Evolutionary conservation across 1,140 invertebrate genomes (phyloP), one percentile per base, ranked within the genome.

Genomic region (Hesperophylax magnus): DNA sequence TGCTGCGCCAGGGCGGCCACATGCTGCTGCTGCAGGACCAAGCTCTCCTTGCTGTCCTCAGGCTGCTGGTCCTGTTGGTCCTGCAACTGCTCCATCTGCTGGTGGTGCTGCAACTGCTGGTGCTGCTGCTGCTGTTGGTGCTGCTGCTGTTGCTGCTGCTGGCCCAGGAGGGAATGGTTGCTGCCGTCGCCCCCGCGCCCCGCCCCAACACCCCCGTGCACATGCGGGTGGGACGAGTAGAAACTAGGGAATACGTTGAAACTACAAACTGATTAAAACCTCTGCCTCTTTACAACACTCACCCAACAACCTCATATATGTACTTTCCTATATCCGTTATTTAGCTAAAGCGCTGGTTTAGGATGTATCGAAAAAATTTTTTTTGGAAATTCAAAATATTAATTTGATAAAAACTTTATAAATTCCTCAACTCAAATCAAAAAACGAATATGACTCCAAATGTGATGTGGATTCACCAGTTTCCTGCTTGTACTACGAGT

Each of bases 221-320:
- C 84, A 78, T 90, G 89, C 60, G 87, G 86, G 84, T 88, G 88
- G 74, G 87, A 85, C 79, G 89, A 86, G 86, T 91, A 91, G 84
- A 90, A 91, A 85, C 89, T 90, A 75, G 82, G 82, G 72, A 83
- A 83, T 71, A 83, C 78, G 77, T 83, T 83, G 75, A 83, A 83
- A 72, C 82, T 83, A 67, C 60, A 80, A 82, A 63, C 20, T 74
- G 52, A 69, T 78, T 78, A 74, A 53, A 80, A 80, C 11, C 60
- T 71, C 65, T 61, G 78, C 58, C 31, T 58, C 52, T 58, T 53
- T 14, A 2, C 5, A 14, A 27, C 27, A 2, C 27, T 5, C 27
- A 27, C 2, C 27, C 34, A 14, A 47, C 39, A 47, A 14, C 39
- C 39, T 47, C 0, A 11, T 6, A 31, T 31, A 3, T 31, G n/a